Conservation (phyloP, 1,140 invertebrate genomes). For the Drosophila nasuta region DNA sequence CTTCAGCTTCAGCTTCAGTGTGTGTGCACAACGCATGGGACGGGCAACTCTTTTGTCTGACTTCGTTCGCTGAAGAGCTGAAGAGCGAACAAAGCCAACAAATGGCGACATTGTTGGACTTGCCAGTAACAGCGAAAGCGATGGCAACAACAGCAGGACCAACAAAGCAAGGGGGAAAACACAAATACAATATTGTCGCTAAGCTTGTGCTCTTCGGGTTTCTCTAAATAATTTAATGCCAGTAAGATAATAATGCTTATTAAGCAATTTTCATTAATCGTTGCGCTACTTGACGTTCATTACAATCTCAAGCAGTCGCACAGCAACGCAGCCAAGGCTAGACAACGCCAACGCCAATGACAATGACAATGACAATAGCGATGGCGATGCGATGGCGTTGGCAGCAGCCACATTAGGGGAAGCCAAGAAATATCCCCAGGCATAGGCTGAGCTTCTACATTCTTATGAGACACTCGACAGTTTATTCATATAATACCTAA, state of each 20-base stretch:
- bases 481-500: constrained; percentile 10
- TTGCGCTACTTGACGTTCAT: constrained; percentile 73
- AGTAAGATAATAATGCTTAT: constrained; percentile 81
- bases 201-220: constrained; percentile 50
- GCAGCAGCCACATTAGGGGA: constrained; percentile 20
- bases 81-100: constrained; percentile 59
- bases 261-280: constrained; percentile 83
- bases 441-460: constrained; percentile 22
- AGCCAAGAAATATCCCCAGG: constrained; percentile 13
- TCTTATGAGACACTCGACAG: constrained; percentile 17
- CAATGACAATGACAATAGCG: constrained; percentile 23
- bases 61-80: constrained; percentile 1
- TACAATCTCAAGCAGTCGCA: constrained; percentile 64
- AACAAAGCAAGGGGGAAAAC: background rate
- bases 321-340: constrained; percentile 25
- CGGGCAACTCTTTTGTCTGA: constrained; percentile 59
- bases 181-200: constrained; percentile 20
- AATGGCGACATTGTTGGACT: constrained; percentile 54
- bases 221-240: constrained; percentile 80
- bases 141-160: background rate
- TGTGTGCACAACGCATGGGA: constrained; percentile 24
- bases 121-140: constrained; percentile 15
- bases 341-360: constrained; percentile 1
- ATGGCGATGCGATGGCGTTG: constrained; percentile 22
- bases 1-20: constrained; percentile 22